A percentile compares a stretch with the other conserved stretches of the same genome.
These are phyloP conservation scores for Vulpes vulpes DNA, from an alignment of 2,113 vertebrate species.

Conservation along the genomic window DNA sequence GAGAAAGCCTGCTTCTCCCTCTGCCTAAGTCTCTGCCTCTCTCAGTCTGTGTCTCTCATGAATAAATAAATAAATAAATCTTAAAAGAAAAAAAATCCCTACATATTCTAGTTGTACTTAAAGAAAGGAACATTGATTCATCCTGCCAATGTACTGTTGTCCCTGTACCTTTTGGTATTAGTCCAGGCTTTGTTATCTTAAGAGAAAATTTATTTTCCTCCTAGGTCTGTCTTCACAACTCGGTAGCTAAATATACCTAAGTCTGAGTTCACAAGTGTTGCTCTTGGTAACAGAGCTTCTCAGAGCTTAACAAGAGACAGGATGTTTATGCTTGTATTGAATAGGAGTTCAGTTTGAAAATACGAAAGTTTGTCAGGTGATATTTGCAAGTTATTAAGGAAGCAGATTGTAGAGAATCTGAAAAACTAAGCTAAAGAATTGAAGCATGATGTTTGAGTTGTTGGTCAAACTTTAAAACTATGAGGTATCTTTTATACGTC, in stretches of 20 bases:
- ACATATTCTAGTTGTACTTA: background rate
- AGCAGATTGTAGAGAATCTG: background rate
- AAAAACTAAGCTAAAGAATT: background rate
- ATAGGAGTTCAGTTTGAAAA: background rate
- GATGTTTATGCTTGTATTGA: background rate
- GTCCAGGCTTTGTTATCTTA: background rate
- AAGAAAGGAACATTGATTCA: background rate
- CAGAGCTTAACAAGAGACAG: background rate
- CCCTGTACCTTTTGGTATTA: background rate
- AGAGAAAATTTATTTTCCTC: background rate
- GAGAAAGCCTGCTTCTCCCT: no score
- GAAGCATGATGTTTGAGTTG: background rate
- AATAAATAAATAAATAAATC: no score
- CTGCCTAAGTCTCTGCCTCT: no score
- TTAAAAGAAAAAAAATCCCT: no score
- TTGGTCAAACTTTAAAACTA: background rate
- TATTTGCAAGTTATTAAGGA: background rate
- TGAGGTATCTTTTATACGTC: background rate
- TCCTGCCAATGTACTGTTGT: background rate
- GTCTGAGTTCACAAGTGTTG: background rate
- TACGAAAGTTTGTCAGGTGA: background rate
- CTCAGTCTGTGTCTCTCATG: no score
- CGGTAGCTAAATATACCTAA: background rate
- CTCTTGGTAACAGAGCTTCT: background rate
- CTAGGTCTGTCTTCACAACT: background rate